These are phyloP conservation scores for Eugnorisma glareosa DNA, from an alignment of 2,888 invertebrate species.

Conservation along the genomic window DNA sequence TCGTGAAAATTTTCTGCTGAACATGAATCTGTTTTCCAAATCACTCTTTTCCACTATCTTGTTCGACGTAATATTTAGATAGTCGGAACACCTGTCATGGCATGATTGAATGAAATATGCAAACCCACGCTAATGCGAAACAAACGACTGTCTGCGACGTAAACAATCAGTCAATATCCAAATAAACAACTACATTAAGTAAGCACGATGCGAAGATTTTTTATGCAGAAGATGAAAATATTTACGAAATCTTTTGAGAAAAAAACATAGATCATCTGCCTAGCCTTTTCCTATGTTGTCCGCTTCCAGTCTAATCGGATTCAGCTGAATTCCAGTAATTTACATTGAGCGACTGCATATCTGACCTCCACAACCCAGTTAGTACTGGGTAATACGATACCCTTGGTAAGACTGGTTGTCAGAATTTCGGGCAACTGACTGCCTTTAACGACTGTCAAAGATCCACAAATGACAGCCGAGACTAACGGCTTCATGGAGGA, in stretches of 20 bases:
- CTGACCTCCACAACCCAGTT: too few species aligned
- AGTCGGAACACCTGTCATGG: conserved; percentile 13
- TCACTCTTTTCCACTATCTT: neutral
- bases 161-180: conserved; percentile 50
- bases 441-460: too few species aligned
- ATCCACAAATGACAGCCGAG: too few species aligned
- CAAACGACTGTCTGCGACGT: conserved; percentile 46
- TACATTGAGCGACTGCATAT: too few species aligned
- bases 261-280: too few species aligned
- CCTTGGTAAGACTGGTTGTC: too few species aligned
- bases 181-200: conserved; percentile 42
- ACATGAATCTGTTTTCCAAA: neutral
- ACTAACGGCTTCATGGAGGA: too few species aligned
- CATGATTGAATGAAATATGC: conserved; percentile 41
- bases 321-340: too few species aligned
- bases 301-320: too few species aligned
- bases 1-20: neutral
- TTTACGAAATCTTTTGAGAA: neutral
- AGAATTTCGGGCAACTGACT: too few species aligned
- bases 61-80: neutral
- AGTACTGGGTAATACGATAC: too few species aligned
- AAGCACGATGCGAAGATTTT: conserved; percentile 5
- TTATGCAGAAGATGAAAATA: neutral
- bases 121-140: conserved; percentile 50
- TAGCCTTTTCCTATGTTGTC: too few species aligned